A percentile compares a stretch with the other conserved stretches of the same genome.
Conservation (phyloP, 2,797 vertebrate species). For the Intellagama lesueurii region DNA sequence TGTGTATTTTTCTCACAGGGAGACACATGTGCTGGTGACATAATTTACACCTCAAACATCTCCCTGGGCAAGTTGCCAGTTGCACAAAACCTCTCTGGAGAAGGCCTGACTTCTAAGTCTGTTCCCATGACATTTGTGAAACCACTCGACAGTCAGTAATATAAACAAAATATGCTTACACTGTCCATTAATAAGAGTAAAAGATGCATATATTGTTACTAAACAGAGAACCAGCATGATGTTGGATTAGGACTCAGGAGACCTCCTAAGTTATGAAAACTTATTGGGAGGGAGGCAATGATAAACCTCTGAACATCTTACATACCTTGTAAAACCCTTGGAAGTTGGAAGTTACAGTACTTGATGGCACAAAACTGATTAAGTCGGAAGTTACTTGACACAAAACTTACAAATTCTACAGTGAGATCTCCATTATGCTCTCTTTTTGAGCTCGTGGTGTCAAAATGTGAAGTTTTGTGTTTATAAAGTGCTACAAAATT, state of each 20-base stretch:
- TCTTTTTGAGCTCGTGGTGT: not conserved
- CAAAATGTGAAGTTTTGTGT: too few relatives aligned
- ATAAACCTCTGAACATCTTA: too few relatives aligned
- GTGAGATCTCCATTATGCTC: not conserved
- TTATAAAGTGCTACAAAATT: too few relatives aligned
- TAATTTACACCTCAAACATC: not conserved
- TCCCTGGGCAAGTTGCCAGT: not conserved
- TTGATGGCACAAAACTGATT: not conserved
- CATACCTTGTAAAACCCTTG: too few relatives aligned
- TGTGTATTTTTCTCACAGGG: not conserved
- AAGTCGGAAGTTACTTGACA: constrained; percentile 45
- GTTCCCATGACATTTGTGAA: not conserved
- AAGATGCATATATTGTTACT: constrained; percentile 65
- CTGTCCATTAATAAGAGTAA: not conserved
- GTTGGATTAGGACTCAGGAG: too few relatives aligned
- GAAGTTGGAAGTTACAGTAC: too few relatives aligned
- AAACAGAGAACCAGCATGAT: constrained; percentile 51
- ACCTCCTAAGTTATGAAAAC: too few relatives aligned
- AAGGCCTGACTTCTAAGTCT: not conserved
- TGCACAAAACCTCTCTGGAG: not conserved
- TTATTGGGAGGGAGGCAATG: too few relatives aligned
- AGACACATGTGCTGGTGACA: not conserved
- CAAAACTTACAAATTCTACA: not conserved
- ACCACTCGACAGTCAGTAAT: not conserved
- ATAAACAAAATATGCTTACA: not conserved